phyloP scores from a whole-genome alignment of 2,797 vertebrate species.

The Okamejei kenojei region DNA sequence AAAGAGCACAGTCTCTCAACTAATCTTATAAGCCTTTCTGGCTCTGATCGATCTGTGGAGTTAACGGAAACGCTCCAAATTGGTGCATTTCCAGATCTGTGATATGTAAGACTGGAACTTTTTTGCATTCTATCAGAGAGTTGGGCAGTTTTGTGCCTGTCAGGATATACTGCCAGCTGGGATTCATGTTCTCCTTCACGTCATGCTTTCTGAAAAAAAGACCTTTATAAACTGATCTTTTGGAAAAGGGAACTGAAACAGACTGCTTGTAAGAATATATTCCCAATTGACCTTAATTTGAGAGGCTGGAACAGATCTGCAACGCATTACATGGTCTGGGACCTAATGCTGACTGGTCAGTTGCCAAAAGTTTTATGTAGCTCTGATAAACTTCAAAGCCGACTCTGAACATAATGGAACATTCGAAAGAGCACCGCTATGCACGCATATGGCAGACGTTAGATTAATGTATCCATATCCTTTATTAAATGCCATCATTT shows the following conservation, averaged over 20 bases:
- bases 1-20: neutral
- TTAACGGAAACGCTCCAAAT: neutral
- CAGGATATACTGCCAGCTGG: neutral
- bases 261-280: conserved; percentile 29
- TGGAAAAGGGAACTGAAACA: conserved; percentile 15
- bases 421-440: conserved; percentile 58
- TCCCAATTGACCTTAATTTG: conserved; percentile 55
- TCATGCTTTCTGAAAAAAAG: neutral
- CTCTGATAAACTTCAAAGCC: conserved; percentile 78
- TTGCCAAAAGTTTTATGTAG: conserved; percentile 60
- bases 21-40: neutral
- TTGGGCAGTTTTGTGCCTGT: neutral
- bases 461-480: conserved; percentile 63
- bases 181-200: neutral
- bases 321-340: conserved; percentile 70
- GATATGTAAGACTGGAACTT: neutral
- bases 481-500: conserved; percentile 35
- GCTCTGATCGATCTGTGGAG: neutral
- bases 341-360: conserved; percentile 57
- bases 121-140: neutral
- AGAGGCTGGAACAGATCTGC: conserved; percentile 62
- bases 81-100: neutral
- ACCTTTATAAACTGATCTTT: conserved; percentile 14
- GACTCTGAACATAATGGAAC: conserved; percentile 58
- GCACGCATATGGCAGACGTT: conserved; percentile 68